These are phyloP conservation scores for Lophius americanus DNA, from an alignment of 2,797 vertebrate species.

Conservation along the genomic window DNA sequence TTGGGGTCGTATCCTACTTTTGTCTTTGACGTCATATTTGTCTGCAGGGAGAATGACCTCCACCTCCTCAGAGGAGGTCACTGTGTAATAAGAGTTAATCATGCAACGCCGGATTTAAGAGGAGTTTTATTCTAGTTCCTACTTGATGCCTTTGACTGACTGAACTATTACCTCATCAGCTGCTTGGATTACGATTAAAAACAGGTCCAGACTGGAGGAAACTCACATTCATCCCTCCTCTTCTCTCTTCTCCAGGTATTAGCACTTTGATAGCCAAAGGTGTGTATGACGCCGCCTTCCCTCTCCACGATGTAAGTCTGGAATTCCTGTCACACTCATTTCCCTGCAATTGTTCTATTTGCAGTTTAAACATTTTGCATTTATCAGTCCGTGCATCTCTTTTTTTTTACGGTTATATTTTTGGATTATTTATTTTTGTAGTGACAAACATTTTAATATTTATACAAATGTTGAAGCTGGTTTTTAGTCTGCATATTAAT, in stretches of 20 bases:
- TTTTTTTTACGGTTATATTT: no score
- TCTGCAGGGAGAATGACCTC: no score
- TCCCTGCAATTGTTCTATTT: neutral
- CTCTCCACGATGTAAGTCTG: slow-evolving; percentile 92
- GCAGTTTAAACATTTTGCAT: neutral
- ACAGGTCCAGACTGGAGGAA: neutral
- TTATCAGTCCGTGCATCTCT: no score
- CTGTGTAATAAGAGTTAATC: neutral
- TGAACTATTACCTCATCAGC: slow-evolving; percentile 11
- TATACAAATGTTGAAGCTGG: no score
- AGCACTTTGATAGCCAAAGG: slow-evolving; percentile 93
- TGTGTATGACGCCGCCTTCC: slow-evolving; percentile 94
- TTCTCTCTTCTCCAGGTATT: slow-evolving; percentile 85
- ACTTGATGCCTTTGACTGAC: slow-evolving; percentile 4
- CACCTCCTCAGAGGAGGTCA: no score
- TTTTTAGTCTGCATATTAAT: no score
- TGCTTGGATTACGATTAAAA: neutral
- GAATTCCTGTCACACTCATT: slow-evolving; percentile 9
- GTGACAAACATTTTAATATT: no score
- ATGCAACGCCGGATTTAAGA: slow-evolving; percentile 19
- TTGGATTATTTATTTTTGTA: no score
- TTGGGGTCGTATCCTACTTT: no score
- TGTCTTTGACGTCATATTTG: no score
- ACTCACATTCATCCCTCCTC: neutral
- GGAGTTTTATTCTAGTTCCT: slow-evolving; percentile 18